Percentiles rank a stretch among this genome's conserved stretches.
Conservation (phyloP, 2,797 vertebrate genomes). For the Acrossocheilus fasciatus region DNA sequence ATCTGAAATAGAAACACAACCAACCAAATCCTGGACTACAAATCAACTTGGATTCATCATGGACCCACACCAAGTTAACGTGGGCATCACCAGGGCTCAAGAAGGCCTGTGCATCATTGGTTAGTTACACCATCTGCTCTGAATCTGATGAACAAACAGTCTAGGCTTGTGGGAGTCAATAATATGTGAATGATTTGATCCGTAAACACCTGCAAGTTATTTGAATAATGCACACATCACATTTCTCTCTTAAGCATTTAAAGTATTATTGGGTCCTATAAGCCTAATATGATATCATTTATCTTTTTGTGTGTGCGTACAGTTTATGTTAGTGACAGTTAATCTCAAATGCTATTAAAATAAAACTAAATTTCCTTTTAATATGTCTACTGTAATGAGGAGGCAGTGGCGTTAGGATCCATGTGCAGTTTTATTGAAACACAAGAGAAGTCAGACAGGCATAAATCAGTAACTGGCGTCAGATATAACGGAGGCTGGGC, state of each 20-base stretch:
- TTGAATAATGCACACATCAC: background rate
- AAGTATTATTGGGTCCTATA: background rate
- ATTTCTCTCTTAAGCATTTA: background rate
- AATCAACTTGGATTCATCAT: constrained; percentile 78
- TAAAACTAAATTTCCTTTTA: no score
- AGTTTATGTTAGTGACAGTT: no score
- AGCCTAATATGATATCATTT: background rate
- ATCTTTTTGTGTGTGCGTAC: no score
- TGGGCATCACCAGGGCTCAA: constrained; percentile 82
- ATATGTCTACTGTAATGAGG: no score
- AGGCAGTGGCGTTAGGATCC: no score
- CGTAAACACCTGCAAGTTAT: background rate
- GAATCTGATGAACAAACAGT: background rate
- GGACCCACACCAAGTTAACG: constrained; percentile 83
- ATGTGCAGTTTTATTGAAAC: no score
- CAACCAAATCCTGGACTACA: constrained; percentile 81
- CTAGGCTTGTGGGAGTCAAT: background rate
- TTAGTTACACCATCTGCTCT: constrained; percentile 51
- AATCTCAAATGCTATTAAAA: no score
- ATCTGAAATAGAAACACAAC: constrained; percentile 70
- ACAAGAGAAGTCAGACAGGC: no score
- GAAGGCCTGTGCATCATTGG: constrained; percentile 85
- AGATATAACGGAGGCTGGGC: no score
- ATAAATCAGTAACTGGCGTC: no score
- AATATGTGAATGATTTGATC: background rate